Conservation (phyloP, 2,113 vertebrate genomes). For the Lagopus muta region DNA sequence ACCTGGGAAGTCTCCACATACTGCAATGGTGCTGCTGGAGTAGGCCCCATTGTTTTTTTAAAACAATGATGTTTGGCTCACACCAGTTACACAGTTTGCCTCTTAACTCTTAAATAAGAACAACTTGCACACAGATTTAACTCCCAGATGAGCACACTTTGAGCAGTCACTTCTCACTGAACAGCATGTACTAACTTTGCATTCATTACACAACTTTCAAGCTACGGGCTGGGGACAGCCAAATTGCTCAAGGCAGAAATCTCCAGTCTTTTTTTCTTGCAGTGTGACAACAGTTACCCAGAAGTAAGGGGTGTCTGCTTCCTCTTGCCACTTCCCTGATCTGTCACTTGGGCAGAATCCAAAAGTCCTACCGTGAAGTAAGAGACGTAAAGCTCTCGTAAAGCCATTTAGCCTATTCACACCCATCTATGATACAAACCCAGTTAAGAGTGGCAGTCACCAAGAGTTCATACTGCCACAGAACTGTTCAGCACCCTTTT, state of each 20-base stretch:
- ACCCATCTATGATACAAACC: neutral
- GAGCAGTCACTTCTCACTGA: neutral
- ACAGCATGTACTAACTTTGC: neutral
- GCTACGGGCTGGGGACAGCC: neutral
- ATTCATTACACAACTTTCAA: neutral
- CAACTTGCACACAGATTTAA: neutral
- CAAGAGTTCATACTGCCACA: neutral
- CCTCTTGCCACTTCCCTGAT: neutral
- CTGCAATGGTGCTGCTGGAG: neutral
- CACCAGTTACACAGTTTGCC: neutral
- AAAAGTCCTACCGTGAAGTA: neutral
- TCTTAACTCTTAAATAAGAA: neutral
- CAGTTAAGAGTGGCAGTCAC: neutral
- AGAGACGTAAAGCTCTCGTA: neutral
- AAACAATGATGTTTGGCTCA: conserved; percentile 10
- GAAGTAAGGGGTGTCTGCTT: neutral
- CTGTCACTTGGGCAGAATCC: neutral
- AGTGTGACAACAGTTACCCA: neutral
- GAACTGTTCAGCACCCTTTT: fast-evolving
- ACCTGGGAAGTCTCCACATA: neutral
- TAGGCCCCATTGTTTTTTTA: conserved; percentile 7
- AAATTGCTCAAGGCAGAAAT: neutral
- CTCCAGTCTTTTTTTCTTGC: neutral
- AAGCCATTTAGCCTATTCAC: neutral
- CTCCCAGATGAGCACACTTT: neutral